Conservation (phyloP, 2,888 invertebrate genomes). For the Drosophila nr. medialis region DNA sequence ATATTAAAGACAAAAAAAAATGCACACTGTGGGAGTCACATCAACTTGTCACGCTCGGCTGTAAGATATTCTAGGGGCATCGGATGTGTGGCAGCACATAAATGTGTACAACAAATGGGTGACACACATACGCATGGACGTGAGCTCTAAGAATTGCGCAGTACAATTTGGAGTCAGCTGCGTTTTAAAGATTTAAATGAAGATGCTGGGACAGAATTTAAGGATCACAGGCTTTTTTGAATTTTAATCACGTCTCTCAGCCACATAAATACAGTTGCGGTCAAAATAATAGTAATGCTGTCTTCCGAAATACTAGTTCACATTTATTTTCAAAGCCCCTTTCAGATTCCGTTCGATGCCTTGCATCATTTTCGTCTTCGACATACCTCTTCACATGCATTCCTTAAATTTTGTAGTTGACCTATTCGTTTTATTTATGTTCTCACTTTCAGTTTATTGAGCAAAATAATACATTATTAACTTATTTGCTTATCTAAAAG, state of each 20-base stretch:
- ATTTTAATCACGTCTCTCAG: neutral
- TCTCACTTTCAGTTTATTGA: neutral
- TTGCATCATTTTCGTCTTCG: neutral
- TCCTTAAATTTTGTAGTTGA: neutral
- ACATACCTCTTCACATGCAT: neutral
- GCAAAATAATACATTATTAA: neutral
- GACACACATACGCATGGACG: constrained; percentile 20
- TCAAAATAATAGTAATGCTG: neutral
- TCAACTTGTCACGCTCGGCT: neutral
- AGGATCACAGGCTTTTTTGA: neutral
- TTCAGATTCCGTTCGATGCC: no score
- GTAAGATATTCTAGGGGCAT: neutral
- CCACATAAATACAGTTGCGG: neutral
- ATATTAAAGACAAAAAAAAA: neutral
- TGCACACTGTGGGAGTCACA: neutral
- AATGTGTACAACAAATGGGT: neutral
- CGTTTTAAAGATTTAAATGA: neutral
- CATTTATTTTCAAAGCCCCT: neutral
- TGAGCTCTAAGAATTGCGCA: constrained; percentile 52
- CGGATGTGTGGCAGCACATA: neutral
- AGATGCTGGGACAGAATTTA: neutral
- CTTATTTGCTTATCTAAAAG: neutral
- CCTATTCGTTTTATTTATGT: neutral
- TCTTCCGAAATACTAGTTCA: neutral
- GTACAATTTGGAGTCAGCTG: constrained; percentile 27